Evolutionary conservation across 64 coral and sea anemone species (phyloP), one percentile per base, ranked within the genome.

Genomic region (Dendrophyllia cribrosa): DNA sequence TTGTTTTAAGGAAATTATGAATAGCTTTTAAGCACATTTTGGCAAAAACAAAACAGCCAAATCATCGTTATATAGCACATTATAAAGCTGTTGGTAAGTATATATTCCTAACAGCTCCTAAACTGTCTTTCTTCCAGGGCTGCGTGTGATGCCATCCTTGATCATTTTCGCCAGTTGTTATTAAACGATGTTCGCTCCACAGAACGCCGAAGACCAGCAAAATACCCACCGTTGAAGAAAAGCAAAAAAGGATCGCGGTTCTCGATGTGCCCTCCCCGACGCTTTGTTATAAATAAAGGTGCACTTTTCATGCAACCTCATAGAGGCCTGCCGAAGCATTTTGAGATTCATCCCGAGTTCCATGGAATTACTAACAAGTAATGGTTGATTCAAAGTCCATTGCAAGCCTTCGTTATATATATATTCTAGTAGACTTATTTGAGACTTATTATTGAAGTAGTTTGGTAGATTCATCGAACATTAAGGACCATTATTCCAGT

Each of bases 281-380:
- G 23, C 55, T 58, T 48, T 48, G 19, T 86, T 8, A 23, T 53
- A 1, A 93, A 93, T 13, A 93, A 86, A 1, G 22, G 60, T 0
- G 72, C 91, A 17, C 60, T 93, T 3, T 93, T 93, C 64, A 93
- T 93, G 91, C 91, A 93, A 19, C 91, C 91, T 16, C 91, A 86
- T 43, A 82, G 91, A 9, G 21, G 68, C 14, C 60, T 69, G 4
- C 91, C 91, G 12, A 44, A 58, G 1, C 79, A 86, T 71, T 93
- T 93, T 49, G 91, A 86, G n/a, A 93, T 93, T 46, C 91, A 93
- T 26, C 91, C 91, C 7, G 91, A 93, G 25, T 77, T 93, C 19
- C 59, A 63, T 59, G 11, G 72, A 16, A 66, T 83, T 47, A 34
- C 9, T 48, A 63, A 34, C 24, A 25, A 83, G 14, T 66, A 63